Conservation (phyloP, 1,140 invertebrate species). For the Drosophila bifasciata region DNA sequence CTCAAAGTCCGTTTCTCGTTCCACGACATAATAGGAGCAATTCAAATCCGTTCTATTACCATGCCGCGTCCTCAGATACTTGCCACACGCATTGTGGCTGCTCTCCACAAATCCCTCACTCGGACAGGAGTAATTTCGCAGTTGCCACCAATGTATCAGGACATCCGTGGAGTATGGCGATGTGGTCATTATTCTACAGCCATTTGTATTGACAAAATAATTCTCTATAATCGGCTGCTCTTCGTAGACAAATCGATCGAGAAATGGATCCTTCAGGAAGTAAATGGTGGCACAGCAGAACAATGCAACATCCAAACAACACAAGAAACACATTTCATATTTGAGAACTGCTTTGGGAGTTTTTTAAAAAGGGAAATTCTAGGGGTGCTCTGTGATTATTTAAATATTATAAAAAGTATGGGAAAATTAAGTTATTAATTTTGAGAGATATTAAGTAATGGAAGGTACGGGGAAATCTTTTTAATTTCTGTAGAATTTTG, state of each 20-base stretch:
- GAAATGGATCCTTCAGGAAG: conserved; percentile 8
- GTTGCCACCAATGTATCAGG: not conserved
- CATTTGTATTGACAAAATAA: conserved; percentile 17
- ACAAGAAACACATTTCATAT: no score
- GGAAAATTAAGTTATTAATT: no score
- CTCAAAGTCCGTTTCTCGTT: conserved; percentile 17
- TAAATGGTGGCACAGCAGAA: conserved; percentile 7
- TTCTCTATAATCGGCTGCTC: not conserved
- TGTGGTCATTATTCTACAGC: conserved; percentile 29
- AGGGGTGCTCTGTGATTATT: no score
- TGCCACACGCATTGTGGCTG: not conserved
- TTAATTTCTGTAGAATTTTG: no score
- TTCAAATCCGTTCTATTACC: not conserved
- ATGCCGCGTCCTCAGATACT: conserved; percentile 15
- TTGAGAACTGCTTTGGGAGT: no score
- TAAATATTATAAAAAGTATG: no score
- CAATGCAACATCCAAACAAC: not conserved
- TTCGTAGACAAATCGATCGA: conserved; percentile 10
- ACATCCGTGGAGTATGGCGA: not conserved
- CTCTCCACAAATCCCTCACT: not conserved
- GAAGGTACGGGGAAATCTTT: no score
- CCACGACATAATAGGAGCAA: conserved; percentile 22
- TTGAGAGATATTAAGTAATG: no score
- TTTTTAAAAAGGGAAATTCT: no score
- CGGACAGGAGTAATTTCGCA: not conserved